Percentiles rank a stretch among this genome's conserved stretches.
Evolutionary conservation across 1,140 invertebrate genomes (phyloP).

Genomic region (Zaprionus lachaisei): DNA sequence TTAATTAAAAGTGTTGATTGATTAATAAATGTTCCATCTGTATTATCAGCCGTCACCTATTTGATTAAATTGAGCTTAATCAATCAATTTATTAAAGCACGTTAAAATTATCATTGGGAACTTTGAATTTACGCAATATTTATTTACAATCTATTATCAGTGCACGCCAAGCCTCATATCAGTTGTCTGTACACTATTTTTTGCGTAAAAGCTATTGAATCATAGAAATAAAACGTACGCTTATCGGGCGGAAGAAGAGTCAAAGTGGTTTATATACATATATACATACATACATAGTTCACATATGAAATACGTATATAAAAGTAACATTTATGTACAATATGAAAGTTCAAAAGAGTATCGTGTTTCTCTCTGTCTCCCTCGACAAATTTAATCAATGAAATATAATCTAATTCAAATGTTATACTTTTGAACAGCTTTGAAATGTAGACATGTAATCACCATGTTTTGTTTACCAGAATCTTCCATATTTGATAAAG

Average conservation of each 20-base stretch:
- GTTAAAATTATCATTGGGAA: conserved; percentile 1
- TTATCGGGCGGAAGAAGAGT: conserved; percentile 14
- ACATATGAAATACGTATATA: neutral
- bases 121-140: conserved; percentile 25
- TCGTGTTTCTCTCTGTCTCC: too few species aligned
- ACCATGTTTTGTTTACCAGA: too few species aligned
- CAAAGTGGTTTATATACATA: conserved; percentile 4
- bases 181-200: conserved; percentile 16
- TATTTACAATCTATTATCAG: conserved; percentile 38
- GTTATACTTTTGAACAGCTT: too few species aligned
- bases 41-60: neutral
- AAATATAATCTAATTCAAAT: neutral
- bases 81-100: neutral
- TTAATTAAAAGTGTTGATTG: conserved; percentile 22
- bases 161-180: conserved; percentile 14
- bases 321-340: neutral
- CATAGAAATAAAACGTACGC: neutral
- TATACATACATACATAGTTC: conserved; percentile 10
- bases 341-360: neutral
- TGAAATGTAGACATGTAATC: too few species aligned
- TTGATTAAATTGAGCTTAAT: conserved; percentile 18
- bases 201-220: neutral
- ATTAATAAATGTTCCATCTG: conserved; percentile 15
- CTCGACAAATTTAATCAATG: neutral
- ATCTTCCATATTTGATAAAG: neutral